Evolutionary conservation across 2,888 invertebrate genomes (phyloP).

Genomic region (Cataglyphis rosenhaueri): DNA sequence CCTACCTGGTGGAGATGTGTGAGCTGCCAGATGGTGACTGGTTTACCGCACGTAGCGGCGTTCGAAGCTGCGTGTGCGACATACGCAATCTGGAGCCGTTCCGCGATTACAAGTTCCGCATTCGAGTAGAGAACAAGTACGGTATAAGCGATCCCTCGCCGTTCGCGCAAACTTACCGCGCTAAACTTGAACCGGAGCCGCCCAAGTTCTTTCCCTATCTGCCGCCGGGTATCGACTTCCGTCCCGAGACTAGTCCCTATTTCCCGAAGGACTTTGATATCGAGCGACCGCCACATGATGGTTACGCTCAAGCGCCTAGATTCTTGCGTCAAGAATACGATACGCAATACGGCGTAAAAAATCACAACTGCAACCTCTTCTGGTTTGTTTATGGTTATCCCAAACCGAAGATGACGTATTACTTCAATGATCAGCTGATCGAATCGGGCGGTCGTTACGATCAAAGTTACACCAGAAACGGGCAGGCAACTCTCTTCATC

Average conservation of each 20-base stretch:
- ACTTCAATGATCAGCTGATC: conserved; percentile 93
- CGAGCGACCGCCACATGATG: conserved; percentile 94
- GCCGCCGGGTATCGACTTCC: conserved; percentile 92
- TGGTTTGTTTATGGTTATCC: conserved; percentile 99
- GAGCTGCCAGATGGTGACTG: conserved; percentile 97
- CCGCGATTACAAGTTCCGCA: conserved; percentile 97
- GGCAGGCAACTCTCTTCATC: conserved; percentile 95
- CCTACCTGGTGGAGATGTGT: conserved; percentile 98
- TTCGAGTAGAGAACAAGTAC: conserved; percentile 98
- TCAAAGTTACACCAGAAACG: conserved; percentile 95
- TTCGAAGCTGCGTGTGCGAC: conserved; percentile 95
- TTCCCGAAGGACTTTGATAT: conserved; percentile 97
- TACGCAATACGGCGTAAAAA: conserved; percentile 96
- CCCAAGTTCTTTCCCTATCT: conserved; percentile 93
- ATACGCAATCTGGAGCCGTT: conserved; percentile 96
- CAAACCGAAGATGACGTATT: conserved; percentile 96
- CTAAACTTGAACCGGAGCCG: conserved; percentile 92
- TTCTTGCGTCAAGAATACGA: conserved; percentile 96
- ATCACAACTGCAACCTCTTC: conserved; percentile 95
- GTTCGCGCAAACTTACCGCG: conserved; percentile 92
- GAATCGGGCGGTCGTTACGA: conserved; percentile 94
- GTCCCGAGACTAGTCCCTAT: conserved; percentile 94
- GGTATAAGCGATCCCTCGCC: conserved; percentile 99
- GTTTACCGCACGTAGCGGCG: conserved; percentile 94
- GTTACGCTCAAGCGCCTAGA: conserved; percentile 93